Percentiles rank a stretch among this genome's conserved stretches.
phyloP scores from a whole-genome alignment of 2,888 invertebrate species.

The Chironomus riparius region DNA sequence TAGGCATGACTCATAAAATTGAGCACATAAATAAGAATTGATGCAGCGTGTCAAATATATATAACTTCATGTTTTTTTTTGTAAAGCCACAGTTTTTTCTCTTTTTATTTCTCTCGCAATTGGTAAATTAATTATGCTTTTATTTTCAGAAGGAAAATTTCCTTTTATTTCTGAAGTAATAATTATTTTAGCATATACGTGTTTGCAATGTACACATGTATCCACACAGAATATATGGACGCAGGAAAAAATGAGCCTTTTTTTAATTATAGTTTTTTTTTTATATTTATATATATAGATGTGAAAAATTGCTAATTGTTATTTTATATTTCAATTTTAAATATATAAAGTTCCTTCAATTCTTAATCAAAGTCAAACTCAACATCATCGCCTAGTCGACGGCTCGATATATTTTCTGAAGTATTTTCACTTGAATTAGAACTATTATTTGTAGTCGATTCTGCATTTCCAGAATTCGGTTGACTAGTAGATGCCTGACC shows the following conservation, averaged over 20 bases:
- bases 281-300: background rate
- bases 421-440: conserved; percentile 20
- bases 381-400: conserved; percentile 11
- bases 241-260: background rate
- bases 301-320: background rate
- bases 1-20: too few relatives aligned
- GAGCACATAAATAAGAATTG: too few relatives aligned
- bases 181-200: background rate
- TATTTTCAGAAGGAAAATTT: too few relatives aligned
- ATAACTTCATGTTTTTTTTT: background rate
- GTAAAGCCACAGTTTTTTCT: conserved; percentile 2
- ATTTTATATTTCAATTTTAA: background rate
- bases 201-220: background rate
- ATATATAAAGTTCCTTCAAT: background rate
- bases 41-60: background rate
- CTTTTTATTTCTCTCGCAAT: background rate
- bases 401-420: background rate
- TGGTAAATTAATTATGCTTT: background rate
- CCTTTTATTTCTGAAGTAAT: too few relatives aligned
- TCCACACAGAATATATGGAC: background rate
- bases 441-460: conserved; percentile 14
- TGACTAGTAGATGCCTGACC: conserved; percentile 22
- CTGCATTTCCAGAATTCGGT: background rate
- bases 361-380: conserved; percentile 25
- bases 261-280: background rate